Evolutionary conservation across 1,140 invertebrate species (phyloP), one percentile per base, ranked within the genome.

Genomic region (Drosophila miranda): DNA sequence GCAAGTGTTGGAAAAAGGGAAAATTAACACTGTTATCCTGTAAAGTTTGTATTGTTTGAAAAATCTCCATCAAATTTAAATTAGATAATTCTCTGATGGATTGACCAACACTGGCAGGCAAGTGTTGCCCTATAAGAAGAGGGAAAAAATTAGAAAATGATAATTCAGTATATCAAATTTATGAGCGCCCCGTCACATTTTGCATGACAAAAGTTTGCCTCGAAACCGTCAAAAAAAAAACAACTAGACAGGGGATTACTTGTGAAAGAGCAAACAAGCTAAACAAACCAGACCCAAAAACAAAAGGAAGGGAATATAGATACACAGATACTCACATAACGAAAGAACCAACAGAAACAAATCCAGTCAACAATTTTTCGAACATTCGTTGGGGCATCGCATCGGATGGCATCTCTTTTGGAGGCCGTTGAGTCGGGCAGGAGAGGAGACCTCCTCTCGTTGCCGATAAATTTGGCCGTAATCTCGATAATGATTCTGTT

Each of bases 401-500:
- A 49, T 73, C 26, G 45, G 34, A 5, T 21, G 26, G 5, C 14
- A 44, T 16, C 49, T 55, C 56, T 48, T 26, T 26, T 26, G 23
- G 23, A 26, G 23, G 6, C 5, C 4, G 23, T 5, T 53, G 49
- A 64, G 61, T 64, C 0, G 16, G 16, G 16, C 16, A 16, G 16
- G 16, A 16, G 16, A 16, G 16, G 26, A 1, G 6, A 6, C 1
- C 34, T 34, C n/a, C n/a, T n/a, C 30, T 13, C 3, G 34, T 13
- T 38, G 34, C 34, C 56, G 52, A 75, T 70, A 75, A 70, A 61
- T 70, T 80, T 51, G 49, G 44, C 42, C 42, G 52, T 79, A 75
- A 75, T 79, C 60, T 79, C 49, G 60, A 75, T 80, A 80, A 80
- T 80, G 73, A 71, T 75, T 79, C 64, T 70, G 71, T 64, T 79